Evolutionary conservation across 2,888 invertebrate genomes (phyloP), one percentile per base, ranked within the genome.

Genomic region (Pammene aurita): DNA sequence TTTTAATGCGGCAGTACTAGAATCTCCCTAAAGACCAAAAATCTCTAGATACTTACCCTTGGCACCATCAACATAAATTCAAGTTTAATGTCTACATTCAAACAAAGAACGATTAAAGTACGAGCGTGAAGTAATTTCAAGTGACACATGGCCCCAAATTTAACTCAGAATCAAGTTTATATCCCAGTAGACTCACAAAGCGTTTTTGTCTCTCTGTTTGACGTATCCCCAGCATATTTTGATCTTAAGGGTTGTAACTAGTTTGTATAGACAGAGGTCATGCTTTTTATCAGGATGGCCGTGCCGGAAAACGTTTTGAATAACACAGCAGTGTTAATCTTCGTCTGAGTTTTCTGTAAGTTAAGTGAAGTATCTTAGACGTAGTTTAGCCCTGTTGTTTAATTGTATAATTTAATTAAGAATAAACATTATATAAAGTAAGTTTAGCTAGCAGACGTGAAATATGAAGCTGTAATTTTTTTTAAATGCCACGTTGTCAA

Each of bases 121-220:
- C 38, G 38, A 62, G 50, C n/a, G 41, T 50, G 41, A 52, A 52
- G 62, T 62, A 52, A 62, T 62, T 62, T 38, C 50, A 26, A 62
- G 62, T 62, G 62, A 52, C 62, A 52, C 62, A 62, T 62, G 50
- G 50, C 62, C 50, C 60, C 60, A 16, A 62, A 62, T 50, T 62
- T 61, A 38, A 61, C 61, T 62, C 50, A 26, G 57, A 54, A 34
- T 58, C 57, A 62, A 62, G 50, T 62, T 62, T 52, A 62, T 52
- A 41, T 26, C 26, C 57, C 13, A 34, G 34, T 5, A 4, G 5
- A n/a, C 10, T 54, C 34, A 54, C 34, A 34, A 54, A 34, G 16
- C 26, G 52, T 54, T 13, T n/a, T 13, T 16, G 38, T 41, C 41
- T 13, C 16, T 11, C 4, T 10, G 57, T 58, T 18, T 56, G 10